Percentiles rank a stretch among this genome's conserved stretches.
These are phyloP conservation scores for Oreochromis mossambicus DNA, from an alignment of 2,797 vertebrate species.

Conservation along the genomic window DNA sequence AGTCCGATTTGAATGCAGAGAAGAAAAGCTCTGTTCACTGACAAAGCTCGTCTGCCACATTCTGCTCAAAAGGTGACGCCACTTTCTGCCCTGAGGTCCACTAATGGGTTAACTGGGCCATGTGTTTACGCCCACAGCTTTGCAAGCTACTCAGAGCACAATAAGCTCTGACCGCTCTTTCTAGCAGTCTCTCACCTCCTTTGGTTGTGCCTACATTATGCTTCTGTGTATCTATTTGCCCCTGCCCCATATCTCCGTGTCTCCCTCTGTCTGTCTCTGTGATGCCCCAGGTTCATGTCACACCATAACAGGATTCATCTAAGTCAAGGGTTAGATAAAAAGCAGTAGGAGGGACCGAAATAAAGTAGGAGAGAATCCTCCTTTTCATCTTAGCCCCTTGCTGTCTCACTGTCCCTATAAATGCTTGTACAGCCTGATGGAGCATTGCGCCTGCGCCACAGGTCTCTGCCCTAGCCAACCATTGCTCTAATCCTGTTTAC, in stretches of 20 bases:
- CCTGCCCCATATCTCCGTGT: neutral
- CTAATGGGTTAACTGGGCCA: neutral
- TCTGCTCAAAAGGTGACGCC: neutral
- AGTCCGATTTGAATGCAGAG: neutral
- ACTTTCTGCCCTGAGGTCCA: neutral
- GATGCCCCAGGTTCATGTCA: slow-evolving; percentile 51
- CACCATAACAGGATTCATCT: slow-evolving; percentile 60
- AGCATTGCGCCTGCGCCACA: slow-evolving; percentile 28
- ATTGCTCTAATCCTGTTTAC: slow-evolving; percentile 61
- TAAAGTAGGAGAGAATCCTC: slow-evolving; percentile 37
- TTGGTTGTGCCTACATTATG: neutral
- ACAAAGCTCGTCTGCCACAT: neutral
- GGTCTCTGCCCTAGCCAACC: slow-evolving; percentile 46
- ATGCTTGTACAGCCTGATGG: slow-evolving; percentile 31
- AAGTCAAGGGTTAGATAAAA: slow-evolving; percentile 64
- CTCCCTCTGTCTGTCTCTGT: slow-evolving; percentile 10
- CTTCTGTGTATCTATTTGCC: neutral
- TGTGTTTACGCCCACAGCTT: neutral
- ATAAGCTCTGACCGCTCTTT: neutral
- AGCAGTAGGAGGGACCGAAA: slow-evolving; percentile 46
- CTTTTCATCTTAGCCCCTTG: slow-evolving; percentile 45
- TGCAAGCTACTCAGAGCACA: neutral
- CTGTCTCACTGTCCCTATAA: slow-evolving; percentile 33
- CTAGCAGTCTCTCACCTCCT: neutral
- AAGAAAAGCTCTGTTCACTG: neutral